Evolutionary conservation across 2,797 vertebrate genomes (phyloP), one percentile per base, ranked within the genome.

Genomic region (Dipus sagitta): DNA sequence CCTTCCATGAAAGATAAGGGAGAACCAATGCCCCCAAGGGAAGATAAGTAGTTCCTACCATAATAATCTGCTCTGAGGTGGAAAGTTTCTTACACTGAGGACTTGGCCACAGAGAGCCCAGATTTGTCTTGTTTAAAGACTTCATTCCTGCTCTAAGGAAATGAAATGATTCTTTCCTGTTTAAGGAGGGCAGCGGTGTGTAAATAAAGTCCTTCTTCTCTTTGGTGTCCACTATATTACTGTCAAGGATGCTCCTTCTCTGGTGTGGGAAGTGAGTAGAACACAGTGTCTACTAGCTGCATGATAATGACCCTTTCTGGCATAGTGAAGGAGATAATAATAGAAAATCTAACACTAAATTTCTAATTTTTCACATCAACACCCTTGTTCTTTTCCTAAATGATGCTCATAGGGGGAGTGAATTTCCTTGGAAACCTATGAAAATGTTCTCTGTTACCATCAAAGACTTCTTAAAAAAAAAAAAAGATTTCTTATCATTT

Each of bases 171-270:
- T 96, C 96, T 92, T 78, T 92, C 92, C 91, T 54, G 12, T 95
- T 96, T 95, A 77, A 68, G 82, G 91, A 96, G 94, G 90, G 71
- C 76, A 77, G 92, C 30, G 38, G 68, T 74, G 17, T 62, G 4
- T 82, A 80, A 38, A 90, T 58, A 94, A 90, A 97, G 78, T 34
- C 91, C 71, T 54, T 95, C 71, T 54, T 94, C 14, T 70, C 82
- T 94, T 64, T 87, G 21, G n/a, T 62, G 78, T 85, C 80, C 34
- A 47, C 65, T 10, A 68, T 1, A 0, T 83, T 91, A 62, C 88
- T 78, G 89, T 82, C 83, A 82, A 13, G 88, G 96, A 94, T n/a
- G 20, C 94, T 88, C 95, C 76, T 95, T 91, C 97, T 95, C 95
- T 93, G 89, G 23, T 3, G 13, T 80, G 93, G 83, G 87, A 95